A percentile compares a stretch with the other conserved stretches of the same genome.
These are phyloP conservation scores for Sciurus vulgaris DNA, from an alignment of 2,797 vertebrate species.

Conservation along the genomic window DNA sequence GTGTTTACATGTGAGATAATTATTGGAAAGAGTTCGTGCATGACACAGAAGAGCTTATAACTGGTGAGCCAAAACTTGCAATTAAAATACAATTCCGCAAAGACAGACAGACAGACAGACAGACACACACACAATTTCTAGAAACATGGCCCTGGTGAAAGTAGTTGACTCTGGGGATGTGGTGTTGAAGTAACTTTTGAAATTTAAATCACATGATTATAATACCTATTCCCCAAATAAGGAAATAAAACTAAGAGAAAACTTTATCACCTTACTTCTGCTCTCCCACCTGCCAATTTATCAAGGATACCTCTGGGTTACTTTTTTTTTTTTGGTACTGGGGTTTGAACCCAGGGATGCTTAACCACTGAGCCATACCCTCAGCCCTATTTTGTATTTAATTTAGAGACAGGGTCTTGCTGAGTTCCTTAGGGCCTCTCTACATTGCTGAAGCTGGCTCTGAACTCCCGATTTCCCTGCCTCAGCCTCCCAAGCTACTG, in stretches of 20 bases:
- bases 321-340: no score
- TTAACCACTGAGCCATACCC: no score
- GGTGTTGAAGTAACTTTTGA: not conserved
- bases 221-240: not conserved
- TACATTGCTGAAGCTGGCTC: no score
- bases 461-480: no score
- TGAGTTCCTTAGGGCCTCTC: no score
- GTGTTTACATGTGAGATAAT: not conserved
- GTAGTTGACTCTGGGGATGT: not conserved
- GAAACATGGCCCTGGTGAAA: not conserved
- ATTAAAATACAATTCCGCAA: not conserved
- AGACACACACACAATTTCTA: not conserved
- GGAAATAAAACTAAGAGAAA: not conserved
- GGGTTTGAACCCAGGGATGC: no score
- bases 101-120: not conserved
- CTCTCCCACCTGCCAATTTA: not conserved
- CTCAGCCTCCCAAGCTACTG: no score
- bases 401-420: no score
- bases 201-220: not conserved
- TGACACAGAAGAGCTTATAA: not conserved
- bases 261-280: not conserved
- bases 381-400: no score
- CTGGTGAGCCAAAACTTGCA: not conserved
- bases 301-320: not conserved
- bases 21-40: not conserved